Percentiles rank a stretch among this genome's conserved stretches.
phyloP scores from a whole-genome alignment of 2,113 vertebrate genomes.

The Syrmaticus mikado region DNA sequence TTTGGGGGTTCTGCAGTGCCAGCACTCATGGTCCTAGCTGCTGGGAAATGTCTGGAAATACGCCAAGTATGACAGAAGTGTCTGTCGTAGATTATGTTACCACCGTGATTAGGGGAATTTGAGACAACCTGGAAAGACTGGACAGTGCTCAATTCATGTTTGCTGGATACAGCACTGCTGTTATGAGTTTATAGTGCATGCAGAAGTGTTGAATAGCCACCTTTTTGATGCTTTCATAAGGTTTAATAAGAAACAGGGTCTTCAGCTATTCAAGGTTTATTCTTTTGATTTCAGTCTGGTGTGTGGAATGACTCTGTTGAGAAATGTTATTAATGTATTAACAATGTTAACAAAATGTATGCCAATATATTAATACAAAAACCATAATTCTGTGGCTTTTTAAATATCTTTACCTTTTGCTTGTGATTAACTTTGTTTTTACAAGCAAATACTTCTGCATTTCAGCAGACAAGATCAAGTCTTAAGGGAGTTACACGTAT shows the following conservation, averaged over 20 bases:
- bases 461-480: neutral
- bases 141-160: neutral
- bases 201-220: neutral
- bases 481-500: neutral
- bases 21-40: neutral
- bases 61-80: fast-evolving
- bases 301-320: neutral
- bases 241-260: neutral
- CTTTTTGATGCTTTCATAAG: neutral
- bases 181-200: neutral
- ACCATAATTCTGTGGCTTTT: neutral
- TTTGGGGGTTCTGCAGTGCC: neutral
- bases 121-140: neutral
- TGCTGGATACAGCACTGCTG: neutral
- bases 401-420: neutral
- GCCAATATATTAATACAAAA: neutral
- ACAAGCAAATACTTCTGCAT: neutral
- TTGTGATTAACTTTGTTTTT: neutral
- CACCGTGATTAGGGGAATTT: neutral
- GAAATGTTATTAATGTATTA: neutral
- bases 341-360: too few relatives aligned
- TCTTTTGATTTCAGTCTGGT: neutral
- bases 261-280: neutral
- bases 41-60: neutral
- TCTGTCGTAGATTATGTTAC: neutral